These are phyloP conservation scores for Tonatia bakeri DNA, from an alignment of 2,113 vertebrate genomes.

Conservation along the genomic window DNA sequence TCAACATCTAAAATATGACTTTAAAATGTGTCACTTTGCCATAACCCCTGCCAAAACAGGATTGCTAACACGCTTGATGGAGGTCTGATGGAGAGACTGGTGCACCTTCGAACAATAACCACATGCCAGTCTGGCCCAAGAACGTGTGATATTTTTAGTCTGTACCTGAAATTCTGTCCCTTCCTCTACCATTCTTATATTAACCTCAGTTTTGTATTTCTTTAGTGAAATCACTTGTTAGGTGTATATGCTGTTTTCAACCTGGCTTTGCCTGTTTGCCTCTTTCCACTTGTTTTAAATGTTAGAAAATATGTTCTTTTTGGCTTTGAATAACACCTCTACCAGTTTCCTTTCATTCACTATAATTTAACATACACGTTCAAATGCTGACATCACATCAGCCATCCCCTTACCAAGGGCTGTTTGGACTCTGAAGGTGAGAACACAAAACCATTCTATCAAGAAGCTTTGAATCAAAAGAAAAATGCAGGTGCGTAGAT, in stretches of 20 bases:
- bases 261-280: background rate
- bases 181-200: background rate
- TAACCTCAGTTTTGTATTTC: background rate
- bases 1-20: background rate
- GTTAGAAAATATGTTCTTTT: background rate
- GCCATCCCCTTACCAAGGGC: background rate
- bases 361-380: background rate
- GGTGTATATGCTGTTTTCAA: background rate
- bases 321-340: conserved; percentile 11
- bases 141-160: background rate
- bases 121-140: background rate
- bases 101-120: background rate
- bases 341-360: background rate
- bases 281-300: background rate
- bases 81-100: background rate
- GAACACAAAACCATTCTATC: background rate
- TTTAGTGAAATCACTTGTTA: background rate
- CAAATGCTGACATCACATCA: background rate
- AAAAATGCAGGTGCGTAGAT: background rate
- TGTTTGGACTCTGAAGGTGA: background rate
- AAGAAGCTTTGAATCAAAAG: background rate
- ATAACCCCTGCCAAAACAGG: background rate
- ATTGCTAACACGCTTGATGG: background rate
- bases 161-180: background rate
- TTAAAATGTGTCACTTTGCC: background rate